Conservation (phyloP, 92 coral and sea anemone species). For the Metridium senile region DNA sequence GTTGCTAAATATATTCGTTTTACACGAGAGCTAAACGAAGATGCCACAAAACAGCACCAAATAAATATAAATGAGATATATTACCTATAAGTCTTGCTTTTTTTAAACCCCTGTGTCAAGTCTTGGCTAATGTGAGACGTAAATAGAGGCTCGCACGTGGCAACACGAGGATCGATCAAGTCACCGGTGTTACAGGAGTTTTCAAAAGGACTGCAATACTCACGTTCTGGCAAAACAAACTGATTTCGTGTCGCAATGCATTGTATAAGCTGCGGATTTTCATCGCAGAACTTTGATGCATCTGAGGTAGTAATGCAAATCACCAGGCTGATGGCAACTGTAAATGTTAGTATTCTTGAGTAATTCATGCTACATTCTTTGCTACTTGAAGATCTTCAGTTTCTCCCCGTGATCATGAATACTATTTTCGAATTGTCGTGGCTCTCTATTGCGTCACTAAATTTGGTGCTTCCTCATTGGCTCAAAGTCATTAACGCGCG, state of each 20-base stretch:
- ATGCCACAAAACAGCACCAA: not conserved
- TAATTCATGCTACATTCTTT: not conserved
- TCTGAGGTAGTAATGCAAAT: not conserved
- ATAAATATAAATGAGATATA: not conserved
- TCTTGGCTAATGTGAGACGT: conserved; percentile 65
- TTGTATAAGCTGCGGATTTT: conserved; percentile 73
- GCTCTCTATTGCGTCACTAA: not conserved
- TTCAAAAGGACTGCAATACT: conserved; percentile 75
- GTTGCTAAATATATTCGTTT: too few species aligned
- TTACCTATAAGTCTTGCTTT: conserved; percentile 39
- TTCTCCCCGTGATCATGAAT: not conserved
- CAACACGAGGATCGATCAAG: conserved; percentile 76
- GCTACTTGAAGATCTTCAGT: not conserved
- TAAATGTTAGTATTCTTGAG: not conserved
- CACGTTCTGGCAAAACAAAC: conserved; percentile 72
- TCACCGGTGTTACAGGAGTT: conserved; percentile 86
- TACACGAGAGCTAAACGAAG: too few species aligned
- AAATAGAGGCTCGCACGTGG: conserved; percentile 63
- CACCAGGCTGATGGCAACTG: not conserved
- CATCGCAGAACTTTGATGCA: conserved; percentile 69
- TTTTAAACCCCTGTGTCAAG: conserved; percentile 36
- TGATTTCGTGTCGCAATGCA: conserved; percentile 83
- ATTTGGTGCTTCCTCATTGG: not conserved
- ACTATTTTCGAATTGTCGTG: not conserved
- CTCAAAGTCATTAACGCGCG: not conserved